Evolutionary conservation across 2,888 invertebrate species (phyloP).

Genomic region (Cantharis rustica): DNA sequence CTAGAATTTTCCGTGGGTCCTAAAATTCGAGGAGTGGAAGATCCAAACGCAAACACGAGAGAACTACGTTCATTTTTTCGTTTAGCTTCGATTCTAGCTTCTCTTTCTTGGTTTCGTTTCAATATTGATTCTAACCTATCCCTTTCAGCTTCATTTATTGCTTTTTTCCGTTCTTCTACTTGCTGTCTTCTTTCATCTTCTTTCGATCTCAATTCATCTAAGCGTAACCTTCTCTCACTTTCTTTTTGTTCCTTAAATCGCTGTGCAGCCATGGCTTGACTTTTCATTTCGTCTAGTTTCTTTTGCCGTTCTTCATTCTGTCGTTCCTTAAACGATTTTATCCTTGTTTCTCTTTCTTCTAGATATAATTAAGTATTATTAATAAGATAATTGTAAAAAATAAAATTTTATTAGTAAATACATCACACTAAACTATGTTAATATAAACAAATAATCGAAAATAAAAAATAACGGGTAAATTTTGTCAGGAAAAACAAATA

Average conservation of each 20-base stretch:
- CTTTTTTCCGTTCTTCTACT: slow-evolving; percentile 87
- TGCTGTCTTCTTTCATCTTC: slow-evolving; percentile 73
- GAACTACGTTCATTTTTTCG: slow-evolving; percentile 76
- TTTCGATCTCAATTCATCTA: slow-evolving; percentile 79
- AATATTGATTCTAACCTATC: slow-evolving; percentile 85
- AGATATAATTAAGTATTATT: slow-evolving; percentile 34
- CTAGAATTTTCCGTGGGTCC: slow-evolving; percentile 81
- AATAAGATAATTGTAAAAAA: neutral
- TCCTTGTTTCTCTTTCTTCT: slow-evolving; percentile 67
- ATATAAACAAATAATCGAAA: neutral
- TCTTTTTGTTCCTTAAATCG: slow-evolving; percentile 88
- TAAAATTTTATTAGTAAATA: neutral
- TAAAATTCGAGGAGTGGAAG: slow-evolving; percentile 85
- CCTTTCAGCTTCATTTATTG: slow-evolving; percentile 87
- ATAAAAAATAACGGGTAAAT: neutral
- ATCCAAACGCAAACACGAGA: slow-evolving; percentile 86
- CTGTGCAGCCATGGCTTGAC: slow-evolving; percentile 87
- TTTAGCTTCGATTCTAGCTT: slow-evolving; percentile 75
- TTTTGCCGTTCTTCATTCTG: slow-evolving; percentile 89
- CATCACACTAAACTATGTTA: neutral
- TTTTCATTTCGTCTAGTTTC: slow-evolving; percentile 86
- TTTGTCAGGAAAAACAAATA: neutral
- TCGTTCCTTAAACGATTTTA: slow-evolving; percentile 78
- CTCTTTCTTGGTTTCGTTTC: slow-evolving; percentile 83
- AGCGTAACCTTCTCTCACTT: slow-evolving; percentile 78